Evolutionary conservation across 2,888 invertebrate genomes (phyloP).

Genomic region (Diarsia dahlii): DNA sequence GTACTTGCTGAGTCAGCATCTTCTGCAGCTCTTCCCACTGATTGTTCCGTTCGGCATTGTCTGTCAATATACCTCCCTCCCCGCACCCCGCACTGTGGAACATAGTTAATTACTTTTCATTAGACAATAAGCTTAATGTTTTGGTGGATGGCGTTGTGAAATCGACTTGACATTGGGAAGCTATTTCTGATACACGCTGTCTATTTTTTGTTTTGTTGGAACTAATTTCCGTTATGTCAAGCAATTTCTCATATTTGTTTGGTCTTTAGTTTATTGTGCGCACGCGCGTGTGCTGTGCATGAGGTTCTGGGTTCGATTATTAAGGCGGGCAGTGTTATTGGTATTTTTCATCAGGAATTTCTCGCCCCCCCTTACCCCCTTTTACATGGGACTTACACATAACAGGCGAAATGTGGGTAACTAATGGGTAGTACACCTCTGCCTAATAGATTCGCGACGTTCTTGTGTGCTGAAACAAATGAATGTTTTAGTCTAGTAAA

Average conservation of each 20-base stretch:
- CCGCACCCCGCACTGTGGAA: conserved; percentile 55
- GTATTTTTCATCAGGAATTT: no score
- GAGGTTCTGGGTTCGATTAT: no score
- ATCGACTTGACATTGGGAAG: neutral
- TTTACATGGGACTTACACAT: no score
- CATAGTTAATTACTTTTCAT: conserved; percentile 90
- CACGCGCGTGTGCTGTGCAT: no score
- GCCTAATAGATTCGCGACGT: neutral
- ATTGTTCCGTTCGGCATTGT: conserved; percentile 89
- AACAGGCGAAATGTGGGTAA: no score
- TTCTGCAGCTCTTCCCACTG: conserved; percentile 87
- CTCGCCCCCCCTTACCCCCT: no score
- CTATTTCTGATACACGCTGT: neutral
- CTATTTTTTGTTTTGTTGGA: neutral
- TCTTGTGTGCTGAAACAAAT: neutral
- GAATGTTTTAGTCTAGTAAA: no score
- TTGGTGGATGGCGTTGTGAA: conserved; percentile 66
- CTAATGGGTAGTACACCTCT: no score
- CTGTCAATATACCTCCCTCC: conserved; percentile 81
- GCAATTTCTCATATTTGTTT: neutral
- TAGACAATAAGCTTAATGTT: conserved; percentile 84
- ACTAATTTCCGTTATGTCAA: neutral
- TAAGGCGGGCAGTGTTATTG: no score
- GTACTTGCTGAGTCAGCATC: conserved; percentile 88
- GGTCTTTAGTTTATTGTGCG: no score